A percentile compares a stretch with the other conserved stretches of the same genome.
These are phyloP conservation scores for Cirrhinus mrigala DNA, from an alignment of 2,797 vertebrate species.

Conservation along the genomic window DNA sequence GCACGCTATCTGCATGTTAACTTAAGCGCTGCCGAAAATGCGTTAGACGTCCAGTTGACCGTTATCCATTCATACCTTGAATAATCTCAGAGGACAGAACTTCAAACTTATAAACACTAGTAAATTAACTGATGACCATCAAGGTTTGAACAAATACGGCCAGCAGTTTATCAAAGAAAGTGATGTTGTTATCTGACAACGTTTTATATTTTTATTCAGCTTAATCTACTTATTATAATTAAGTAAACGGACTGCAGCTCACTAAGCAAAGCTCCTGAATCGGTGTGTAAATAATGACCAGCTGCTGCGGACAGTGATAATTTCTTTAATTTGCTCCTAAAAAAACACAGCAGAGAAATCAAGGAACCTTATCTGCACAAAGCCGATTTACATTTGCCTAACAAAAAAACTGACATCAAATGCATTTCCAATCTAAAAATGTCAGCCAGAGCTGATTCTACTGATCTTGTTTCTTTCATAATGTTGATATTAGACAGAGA, in stretches of 20 bases:
- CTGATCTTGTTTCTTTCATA: slow-evolving; percentile 36
- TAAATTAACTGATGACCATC: slow-evolving; percentile 48
- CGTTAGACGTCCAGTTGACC: background rate
- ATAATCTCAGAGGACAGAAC: slow-evolving; percentile 25
- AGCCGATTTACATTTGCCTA: slow-evolving; percentile 44
- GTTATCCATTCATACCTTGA: background rate
- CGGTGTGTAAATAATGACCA: background rate
- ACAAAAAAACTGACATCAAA: slow-evolving; percentile 45
- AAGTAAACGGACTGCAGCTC: background rate
- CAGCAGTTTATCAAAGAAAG: slow-evolving; percentile 16
- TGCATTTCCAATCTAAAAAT: slow-evolving; percentile 41
- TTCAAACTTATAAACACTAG: slow-evolving; percentile 19
- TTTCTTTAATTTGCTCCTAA: slow-evolving; percentile 27
- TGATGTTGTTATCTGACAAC: slow-evolving; percentile 38
- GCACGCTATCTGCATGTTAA: background rate
- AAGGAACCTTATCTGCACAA: slow-evolving; percentile 51
- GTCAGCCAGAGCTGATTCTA: slow-evolving; percentile 37
- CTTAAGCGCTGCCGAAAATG: background rate
- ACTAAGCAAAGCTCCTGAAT: slow-evolving; percentile 31
- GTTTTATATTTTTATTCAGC: background rate
- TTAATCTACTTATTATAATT: slow-evolving; percentile 42
- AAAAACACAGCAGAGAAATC: slow-evolving; percentile 24
- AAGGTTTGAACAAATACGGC: slow-evolving; percentile 31
- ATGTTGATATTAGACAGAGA: slow-evolving; percentile 47
- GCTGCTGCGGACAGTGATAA: background rate